Conservation (phyloP, 1,140 invertebrate species). For the Drosophila pachea region DNA sequence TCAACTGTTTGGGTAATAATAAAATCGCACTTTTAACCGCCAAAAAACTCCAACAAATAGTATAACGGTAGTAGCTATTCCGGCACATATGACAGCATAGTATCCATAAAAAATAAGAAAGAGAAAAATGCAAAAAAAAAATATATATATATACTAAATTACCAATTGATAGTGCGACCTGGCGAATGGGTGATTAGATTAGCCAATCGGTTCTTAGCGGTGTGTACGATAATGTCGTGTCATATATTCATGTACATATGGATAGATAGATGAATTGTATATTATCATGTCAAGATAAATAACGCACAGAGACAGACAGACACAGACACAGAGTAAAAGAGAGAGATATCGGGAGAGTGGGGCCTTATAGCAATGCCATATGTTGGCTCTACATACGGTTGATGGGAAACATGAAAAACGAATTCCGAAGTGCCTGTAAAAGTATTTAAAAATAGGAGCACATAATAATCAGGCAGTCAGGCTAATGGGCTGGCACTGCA, state of each 20-base stretch:
- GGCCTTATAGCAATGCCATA: conserved; percentile 5
- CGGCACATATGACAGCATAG: conserved; percentile 32
- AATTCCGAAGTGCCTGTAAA: conserved; percentile 68
- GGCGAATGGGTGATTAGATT: conserved; percentile 56
- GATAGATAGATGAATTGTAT: conserved; percentile 5
- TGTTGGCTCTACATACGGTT: neutral
- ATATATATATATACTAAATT: conserved; percentile 11
- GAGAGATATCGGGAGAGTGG: neutral
- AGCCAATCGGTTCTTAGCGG: conserved; percentile 38
- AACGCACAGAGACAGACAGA: neutral
- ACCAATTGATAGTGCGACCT: conserved; percentile 51
- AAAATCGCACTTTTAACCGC: conserved; percentile 45
- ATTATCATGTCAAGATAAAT: conserved; percentile 8
- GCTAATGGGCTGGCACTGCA: conserved; percentile 12
- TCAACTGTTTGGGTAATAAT: conserved; percentile 64
- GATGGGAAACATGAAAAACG: conserved; percentile 22
- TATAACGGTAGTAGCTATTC: conserved; percentile 27
- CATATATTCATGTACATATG: neutral
- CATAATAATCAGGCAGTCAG: conserved; percentile 48
- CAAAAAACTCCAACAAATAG: conserved; percentile 31
- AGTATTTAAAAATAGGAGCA: conserved; percentile 61
- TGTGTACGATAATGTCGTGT: conserved; percentile 7
- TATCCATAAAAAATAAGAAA: conserved; percentile 35
- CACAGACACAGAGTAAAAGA: neutral
- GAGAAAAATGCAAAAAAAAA: conserved; percentile 1